Evolutionary conservation across 1,140 invertebrate species (phyloP).

Genomic region (Hirudo medicinalis): DNA sequence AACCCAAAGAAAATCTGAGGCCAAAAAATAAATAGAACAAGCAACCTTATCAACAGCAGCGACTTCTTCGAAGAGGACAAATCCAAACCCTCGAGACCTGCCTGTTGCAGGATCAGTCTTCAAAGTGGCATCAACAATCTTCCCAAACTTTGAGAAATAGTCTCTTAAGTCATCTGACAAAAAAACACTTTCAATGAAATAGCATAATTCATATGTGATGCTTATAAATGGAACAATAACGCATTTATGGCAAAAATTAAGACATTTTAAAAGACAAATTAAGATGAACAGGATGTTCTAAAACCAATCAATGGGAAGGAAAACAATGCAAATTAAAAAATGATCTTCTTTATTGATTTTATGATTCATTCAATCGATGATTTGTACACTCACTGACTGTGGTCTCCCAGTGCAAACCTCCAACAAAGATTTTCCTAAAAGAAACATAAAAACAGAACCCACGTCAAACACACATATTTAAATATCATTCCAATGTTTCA

Average conservation of each 20-base stretch:
- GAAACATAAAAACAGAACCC: background rate
- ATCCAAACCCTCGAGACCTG: conserved; percentile 79
- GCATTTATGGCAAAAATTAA: too few species aligned
- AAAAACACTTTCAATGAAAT: background rate
- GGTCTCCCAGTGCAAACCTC: conserved; percentile 34
- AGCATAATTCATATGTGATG: background rate
- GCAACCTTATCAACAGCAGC: conserved; percentile 28
- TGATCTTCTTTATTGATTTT: conserved; percentile 1
- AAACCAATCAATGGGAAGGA: too few species aligned
- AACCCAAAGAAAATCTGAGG: too few species aligned
- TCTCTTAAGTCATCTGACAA: conserved; percentile 37
- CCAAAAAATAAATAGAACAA: too few species aligned
- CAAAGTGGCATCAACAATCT: conserved; percentile 86
- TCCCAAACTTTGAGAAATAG: conserved; percentile 57
- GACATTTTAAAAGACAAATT: too few species aligned
- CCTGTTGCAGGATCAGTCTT: conserved; percentile 93
- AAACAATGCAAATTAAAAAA: conserved; percentile 36
- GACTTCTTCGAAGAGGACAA: conserved; percentile 87
- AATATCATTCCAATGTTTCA: background rate
- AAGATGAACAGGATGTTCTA: too few species aligned
- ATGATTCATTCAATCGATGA: conserved; percentile 5
- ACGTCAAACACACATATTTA: background rate
- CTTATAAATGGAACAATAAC: too few species aligned
- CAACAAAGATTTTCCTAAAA: conserved; percentile 20
- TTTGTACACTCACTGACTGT: conserved; percentile 21